A percentile compares a stretch with the other conserved stretches of the same genome.
phyloP scores from a whole-genome alignment of 1,140 invertebrate species.

The Colletes latitarsis region DNA sequence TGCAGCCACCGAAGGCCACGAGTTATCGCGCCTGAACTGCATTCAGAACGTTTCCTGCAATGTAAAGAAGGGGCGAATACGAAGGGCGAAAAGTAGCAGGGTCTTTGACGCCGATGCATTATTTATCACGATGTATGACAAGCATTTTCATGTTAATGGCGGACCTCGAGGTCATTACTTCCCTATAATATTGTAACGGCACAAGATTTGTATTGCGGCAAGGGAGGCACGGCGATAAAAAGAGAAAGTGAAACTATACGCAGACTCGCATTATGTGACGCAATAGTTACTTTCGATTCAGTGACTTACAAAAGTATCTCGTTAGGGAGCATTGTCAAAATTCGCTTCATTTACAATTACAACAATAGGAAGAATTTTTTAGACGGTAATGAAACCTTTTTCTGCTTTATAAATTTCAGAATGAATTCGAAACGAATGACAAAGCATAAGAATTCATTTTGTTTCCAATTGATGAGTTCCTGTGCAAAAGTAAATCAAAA shows the following conservation, averaged over 20 bases:
- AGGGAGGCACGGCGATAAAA: background rate
- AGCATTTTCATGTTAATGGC: conserved; percentile 72
- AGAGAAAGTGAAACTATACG: background rate
- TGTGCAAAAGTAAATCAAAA: no score
- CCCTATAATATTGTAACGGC: conserved; percentile 38
- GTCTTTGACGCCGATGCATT: conserved; percentile 67
- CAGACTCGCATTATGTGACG: background rate
- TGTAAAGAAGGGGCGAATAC: conserved; percentile 27
- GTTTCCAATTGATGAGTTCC: no score
- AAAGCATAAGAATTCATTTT: no score
- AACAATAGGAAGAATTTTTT: background rate
- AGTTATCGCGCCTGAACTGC: conserved; percentile 52
- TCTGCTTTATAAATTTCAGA: no score
- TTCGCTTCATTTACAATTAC: background rate
- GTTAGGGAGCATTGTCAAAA: conserved; percentile 9
- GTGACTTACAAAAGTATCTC: background rate
- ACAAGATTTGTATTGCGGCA: conserved; percentile 23
- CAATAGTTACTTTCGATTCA: conserved; percentile 24
- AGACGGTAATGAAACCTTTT: no score
- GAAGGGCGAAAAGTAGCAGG: conserved; percentile 34
- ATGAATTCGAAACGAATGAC: no score
- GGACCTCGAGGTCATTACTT: conserved; percentile 62
- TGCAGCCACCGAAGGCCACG: conserved; percentile 24
- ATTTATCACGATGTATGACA: conserved; percentile 72
- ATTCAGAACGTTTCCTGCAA: conserved; percentile 27